These are phyloP conservation scores for Apamea anceps DNA, from an alignment of 2,888 invertebrate genomes.

Conservation along the genomic window DNA sequence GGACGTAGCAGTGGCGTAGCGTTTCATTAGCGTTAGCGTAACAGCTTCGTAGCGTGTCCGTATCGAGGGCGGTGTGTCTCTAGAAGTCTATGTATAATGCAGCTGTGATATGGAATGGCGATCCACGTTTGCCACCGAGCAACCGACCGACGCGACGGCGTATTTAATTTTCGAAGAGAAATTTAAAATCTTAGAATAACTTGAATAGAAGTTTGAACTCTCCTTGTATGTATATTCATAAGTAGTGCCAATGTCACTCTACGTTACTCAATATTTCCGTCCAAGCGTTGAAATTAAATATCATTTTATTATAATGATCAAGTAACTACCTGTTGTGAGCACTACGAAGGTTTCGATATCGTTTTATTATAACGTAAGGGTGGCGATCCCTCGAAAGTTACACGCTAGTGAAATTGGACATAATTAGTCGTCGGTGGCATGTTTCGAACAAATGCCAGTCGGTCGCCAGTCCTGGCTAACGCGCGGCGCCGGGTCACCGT, in stretches of 20 bases:
- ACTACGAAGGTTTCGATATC: constrained; percentile 66
- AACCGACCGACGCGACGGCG: not conserved
- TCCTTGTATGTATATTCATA: not conserved
- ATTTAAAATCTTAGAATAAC: not conserved
- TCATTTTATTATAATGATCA: constrained; percentile 32
- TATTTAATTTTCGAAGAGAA: not conserved
- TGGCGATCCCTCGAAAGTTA: constrained; percentile 67
- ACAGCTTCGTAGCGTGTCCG: not conserved
- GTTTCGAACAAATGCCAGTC: constrained; percentile 58
- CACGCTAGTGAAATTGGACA: constrained; percentile 79
- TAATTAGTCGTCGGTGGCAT: constrained; percentile 76
- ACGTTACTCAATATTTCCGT: constrained; percentile 13
- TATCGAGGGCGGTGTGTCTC: not conserved
- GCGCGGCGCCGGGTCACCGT: constrained; percentile 27
- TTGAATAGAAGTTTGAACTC: not conserved
- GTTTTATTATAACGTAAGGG: constrained; percentile 68
- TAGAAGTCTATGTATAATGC: not conserved
- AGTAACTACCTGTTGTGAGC: constrained; percentile 56
- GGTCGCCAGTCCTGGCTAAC: constrained; percentile 50
- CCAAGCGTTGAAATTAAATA: constrained; percentile 35
- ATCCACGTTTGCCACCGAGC: not conserved
- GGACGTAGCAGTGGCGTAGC: not conserved
- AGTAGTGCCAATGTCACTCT: not conserved
- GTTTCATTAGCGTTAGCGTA: not conserved
- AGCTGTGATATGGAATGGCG: not conserved